Evolutionary conservation across 92 coral and sea anemone species (phyloP).

Genomic region (Scolanthus callimorphus): DNA sequence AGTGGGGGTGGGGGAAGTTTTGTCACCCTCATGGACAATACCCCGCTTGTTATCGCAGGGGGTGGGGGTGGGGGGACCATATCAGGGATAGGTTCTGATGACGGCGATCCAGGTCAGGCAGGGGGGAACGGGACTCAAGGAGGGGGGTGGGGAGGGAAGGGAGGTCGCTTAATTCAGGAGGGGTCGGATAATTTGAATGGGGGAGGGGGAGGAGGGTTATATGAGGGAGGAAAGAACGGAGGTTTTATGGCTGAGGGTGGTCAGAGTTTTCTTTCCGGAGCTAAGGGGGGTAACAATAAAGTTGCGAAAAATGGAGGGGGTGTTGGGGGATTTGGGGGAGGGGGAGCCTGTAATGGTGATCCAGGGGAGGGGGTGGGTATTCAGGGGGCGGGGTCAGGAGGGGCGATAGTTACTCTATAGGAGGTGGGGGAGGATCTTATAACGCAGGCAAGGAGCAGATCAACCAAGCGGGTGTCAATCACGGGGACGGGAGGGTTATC

Average conservation of each 20-base stretch:
- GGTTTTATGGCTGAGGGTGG: conserved; percentile 17
- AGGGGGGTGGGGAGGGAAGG: conserved; percentile 55
- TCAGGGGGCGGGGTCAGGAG: conserved; percentile 73
- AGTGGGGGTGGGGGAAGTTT: conserved; percentile 88
- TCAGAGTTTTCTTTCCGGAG: conserved; percentile 41
- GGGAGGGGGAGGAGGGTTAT: conserved; percentile 67
- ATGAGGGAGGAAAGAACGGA: conserved; percentile 28
- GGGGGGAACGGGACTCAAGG: conserved; percentile 52
- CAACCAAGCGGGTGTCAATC: conserved; percentile 41
- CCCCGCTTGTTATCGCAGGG: conserved; percentile 58
- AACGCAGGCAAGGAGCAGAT: conserved; percentile 43
- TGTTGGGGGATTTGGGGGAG: conserved; percentile 76
- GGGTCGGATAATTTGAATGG: conserved; percentile 1
- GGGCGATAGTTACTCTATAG: conserved; percentile 19
- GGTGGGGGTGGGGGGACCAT: conserved; percentile 86
- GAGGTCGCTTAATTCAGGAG: conserved; percentile 29
- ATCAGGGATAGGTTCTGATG: conserved; percentile 6
- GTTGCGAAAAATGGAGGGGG: not conserved
- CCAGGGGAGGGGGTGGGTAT: conserved; percentile 90
- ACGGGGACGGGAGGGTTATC: conserved; percentile 59
- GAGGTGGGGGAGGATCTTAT: conserved; percentile 82
- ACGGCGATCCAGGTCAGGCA: conserved; percentile 73
- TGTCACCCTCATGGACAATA: conserved; percentile 27
- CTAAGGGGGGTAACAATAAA: conserved; percentile 34
- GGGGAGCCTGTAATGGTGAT: conserved; percentile 48